phyloP scores from a whole-genome alignment of 2,888 invertebrate genomes.

The Agrochola lota region DNA sequence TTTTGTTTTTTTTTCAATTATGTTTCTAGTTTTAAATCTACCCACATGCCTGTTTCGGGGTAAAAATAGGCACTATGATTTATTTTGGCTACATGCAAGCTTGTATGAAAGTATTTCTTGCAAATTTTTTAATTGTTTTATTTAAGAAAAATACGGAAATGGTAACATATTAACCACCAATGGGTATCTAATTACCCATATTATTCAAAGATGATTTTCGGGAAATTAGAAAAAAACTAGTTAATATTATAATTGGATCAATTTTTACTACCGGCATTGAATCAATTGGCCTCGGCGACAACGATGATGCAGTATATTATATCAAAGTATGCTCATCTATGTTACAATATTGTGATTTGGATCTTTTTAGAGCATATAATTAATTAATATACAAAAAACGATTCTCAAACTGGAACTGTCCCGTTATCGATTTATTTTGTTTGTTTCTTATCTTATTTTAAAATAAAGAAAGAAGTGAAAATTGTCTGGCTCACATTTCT shows the following conservation, averaged over 20 bases:
- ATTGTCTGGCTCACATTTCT: no score
- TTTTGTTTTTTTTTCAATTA: neutral
- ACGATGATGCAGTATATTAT: conserved; percentile 25
- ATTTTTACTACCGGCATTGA: conserved; percentile 24
- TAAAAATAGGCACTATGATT: neutral
- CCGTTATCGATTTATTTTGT: neutral
- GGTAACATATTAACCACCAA: neutral
- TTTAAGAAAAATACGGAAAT: conserved; percentile 7
- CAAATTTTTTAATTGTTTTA: no score
- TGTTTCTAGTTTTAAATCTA: neutral
- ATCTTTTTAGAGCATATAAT: conserved; percentile 62
- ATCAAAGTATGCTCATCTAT: conserved; percentile 28
- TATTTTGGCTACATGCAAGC: neutral
- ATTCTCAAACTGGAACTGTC: conserved; percentile 69
- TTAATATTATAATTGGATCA: conserved; percentile 35
- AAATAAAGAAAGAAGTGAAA: neutral
- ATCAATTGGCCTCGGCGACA: conserved; percentile 57
- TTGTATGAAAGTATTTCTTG: neutral
- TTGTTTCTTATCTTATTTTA: neutral
- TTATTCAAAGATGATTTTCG: neutral
- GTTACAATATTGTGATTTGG: conserved; percentile 55
- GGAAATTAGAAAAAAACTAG: conserved; percentile 8
- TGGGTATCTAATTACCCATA: neutral
- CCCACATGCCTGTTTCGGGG: neutral
- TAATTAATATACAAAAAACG: conserved; percentile 67